These are phyloP conservation scores for Limosa lapponica DNA, from an alignment of 2,797 vertebrate genomes.

Conservation along the genomic window DNA sequence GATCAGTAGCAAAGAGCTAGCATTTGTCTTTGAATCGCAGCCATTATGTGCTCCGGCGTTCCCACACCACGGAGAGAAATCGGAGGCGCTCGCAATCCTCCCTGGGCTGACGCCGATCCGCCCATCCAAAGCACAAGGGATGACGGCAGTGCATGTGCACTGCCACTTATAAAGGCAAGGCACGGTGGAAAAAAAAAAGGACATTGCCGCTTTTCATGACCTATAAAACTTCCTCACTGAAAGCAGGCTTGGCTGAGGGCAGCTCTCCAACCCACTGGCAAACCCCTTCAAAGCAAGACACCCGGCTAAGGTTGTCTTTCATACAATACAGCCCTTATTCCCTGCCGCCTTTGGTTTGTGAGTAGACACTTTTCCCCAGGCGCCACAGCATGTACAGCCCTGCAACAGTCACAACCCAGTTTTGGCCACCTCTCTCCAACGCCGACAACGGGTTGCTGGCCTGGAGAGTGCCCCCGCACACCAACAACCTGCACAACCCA, in stretches of 20 bases:
- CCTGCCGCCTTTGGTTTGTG: background rate
- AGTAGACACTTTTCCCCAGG: background rate
- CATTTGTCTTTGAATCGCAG: slow-evolving; percentile 25
- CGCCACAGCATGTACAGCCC: fast-evolving
- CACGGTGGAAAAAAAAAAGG: background rate
- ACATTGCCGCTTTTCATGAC: slow-evolving; percentile 17
- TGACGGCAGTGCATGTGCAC: background rate
- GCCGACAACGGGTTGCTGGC: fast-evolving
- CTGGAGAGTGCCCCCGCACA: background rate
- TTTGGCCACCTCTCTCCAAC: background rate
- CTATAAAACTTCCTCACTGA: slow-evolving; percentile 30
- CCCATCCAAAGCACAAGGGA: background rate
- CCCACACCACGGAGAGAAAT: slow-evolving; percentile 11
- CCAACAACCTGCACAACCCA: fast-evolving
- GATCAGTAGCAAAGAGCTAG: slow-evolving; percentile 36
- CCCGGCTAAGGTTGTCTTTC: background rate
- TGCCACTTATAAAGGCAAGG: slow-evolving; percentile 22
- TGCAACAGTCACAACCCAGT: background rate
- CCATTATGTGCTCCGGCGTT: slow-evolving; percentile 33
- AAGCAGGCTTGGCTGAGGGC: background rate
- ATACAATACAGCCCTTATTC: slow-evolving; percentile 4
- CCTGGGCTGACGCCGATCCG: background rate
- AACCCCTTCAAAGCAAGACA: slow-evolving; percentile 36
- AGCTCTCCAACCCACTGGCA: slow-evolving; percentile 26
- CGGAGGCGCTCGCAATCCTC: background rate